phyloP scores from a whole-genome alignment of 2,797 vertebrate genomes.

The Lophius americanus region DNA sequence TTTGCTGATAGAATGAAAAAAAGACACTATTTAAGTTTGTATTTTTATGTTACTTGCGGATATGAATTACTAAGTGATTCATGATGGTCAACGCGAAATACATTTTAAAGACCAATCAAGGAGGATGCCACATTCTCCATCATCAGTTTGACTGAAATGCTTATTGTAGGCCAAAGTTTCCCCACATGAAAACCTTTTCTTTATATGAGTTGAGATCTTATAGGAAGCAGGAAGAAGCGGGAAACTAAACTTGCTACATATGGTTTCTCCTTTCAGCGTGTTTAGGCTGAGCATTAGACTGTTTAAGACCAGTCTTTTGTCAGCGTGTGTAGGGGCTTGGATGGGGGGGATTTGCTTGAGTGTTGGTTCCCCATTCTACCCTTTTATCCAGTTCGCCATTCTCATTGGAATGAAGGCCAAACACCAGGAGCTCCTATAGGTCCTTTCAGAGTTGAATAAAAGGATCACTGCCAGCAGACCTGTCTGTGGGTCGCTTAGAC shows the following conservation, averaged over 20 bases:
- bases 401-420: constrained; percentile 85
- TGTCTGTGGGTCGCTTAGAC: constrained; percentile 83
- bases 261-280: constrained; percentile 52
- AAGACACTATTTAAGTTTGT: too few species aligned
- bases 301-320: constrained; percentile 76
- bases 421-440: constrained; percentile 82
- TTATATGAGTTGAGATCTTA: constrained; percentile 40
- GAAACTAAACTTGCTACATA: constrained; percentile 55
- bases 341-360: constrained; percentile 56
- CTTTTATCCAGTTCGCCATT: constrained; percentile 73
- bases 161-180: neutral
- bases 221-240: constrained; percentile 34
- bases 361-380: constrained; percentile 72
- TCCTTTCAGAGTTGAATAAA: constrained; percentile 82
- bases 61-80: too few species aligned
- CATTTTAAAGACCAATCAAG: too few species aligned
- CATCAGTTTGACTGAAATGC: neutral
- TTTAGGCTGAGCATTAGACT: constrained; percentile 72
- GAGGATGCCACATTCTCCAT: neutral
- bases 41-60: too few species aligned
- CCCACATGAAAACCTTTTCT: constrained; percentile 23
- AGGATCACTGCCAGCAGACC: constrained; percentile 78
- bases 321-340: constrained; percentile 57
- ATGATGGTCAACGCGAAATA: too few species aligned
- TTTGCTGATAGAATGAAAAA: too few species aligned